Evolutionary conservation across 2,113 vertebrate species (phyloP), one percentile per base, ranked within the genome.

Genomic region (Xerus inauris): DNA sequence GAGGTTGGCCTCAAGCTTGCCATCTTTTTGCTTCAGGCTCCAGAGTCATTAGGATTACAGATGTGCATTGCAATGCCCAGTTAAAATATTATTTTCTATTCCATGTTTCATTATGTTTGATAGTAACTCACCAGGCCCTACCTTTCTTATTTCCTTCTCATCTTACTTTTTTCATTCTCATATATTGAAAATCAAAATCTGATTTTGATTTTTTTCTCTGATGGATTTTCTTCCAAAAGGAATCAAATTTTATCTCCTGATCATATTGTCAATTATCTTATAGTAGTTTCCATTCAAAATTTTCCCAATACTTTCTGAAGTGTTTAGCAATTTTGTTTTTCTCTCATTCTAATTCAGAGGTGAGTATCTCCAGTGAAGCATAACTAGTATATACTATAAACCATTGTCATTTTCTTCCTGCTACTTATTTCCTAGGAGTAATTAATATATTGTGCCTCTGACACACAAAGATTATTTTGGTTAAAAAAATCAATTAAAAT

Each of bases 401-500:
- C 40, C 86, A n/a, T 72, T 96, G 40, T 93, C 76, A 75, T 54
- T 96, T 91, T 96, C 88, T 94, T 87, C 87, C 59, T 86, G 83
- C 24, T 93, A 16, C 47, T 94, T 95, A 51, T 64, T 94, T 97
- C 92, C 71, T 94, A 85, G 47, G 57, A 84, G 35, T 91, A 96
- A 95, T 87, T 97, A 91, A 97, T 93, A 84, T 84, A 86, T 32
- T 89, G 2, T 54, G 59, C 17, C 40, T 91, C 54, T 92, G 86
- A 94, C 71, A 97, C 79, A 85, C 89, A 80, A 92, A 82, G 54
- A 80, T 49, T 89, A 89, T 91, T 93, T 95, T 77, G 86, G 86
- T 91, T 96, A 28, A 93, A 81, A 96, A 96, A 97, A 97, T 97
- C 93, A 97, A 97, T 96, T 96, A 89, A 95, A 95, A 95, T 93